phyloP scores from a whole-genome alignment of 2,797 vertebrate genomes.

The Cirrhinus mrigala region DNA sequence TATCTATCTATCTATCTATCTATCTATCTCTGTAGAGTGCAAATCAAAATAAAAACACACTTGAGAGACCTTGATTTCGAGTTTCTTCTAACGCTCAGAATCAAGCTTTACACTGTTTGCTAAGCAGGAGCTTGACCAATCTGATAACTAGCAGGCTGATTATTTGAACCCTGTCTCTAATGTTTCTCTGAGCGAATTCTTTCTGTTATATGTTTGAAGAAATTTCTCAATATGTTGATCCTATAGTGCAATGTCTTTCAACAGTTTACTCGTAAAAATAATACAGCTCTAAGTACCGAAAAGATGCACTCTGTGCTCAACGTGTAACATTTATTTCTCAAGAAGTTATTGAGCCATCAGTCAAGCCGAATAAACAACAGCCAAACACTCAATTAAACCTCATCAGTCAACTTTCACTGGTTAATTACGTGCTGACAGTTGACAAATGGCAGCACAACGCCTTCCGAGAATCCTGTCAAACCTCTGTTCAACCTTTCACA shows the following conservation, averaged over 20 bases:
- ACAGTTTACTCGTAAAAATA: background rate
- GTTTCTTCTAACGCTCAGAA: background rate
- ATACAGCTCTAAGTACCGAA: background rate
- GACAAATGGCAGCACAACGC: background rate
- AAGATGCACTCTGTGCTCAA: background rate
- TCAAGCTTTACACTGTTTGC: background rate
- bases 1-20: background rate
- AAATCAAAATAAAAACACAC: background rate
- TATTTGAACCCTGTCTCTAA: background rate
- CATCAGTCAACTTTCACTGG: constrained; percentile 18
- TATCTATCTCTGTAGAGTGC: background rate
- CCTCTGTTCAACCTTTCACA: background rate
- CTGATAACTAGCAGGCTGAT: constrained; percentile 25
- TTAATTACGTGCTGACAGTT: constrained; percentile 23
- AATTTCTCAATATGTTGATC: background rate
- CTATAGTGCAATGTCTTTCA: background rate
- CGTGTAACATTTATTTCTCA: background rate
- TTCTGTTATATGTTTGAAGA: background rate
- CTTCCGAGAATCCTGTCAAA: background rate
- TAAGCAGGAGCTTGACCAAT: background rate
- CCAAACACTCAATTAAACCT: constrained; percentile 28
- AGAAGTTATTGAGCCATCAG: constrained; percentile 19
- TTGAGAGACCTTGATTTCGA: background rate
- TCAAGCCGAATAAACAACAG: constrained; percentile 6
- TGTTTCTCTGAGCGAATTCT: background rate